Conservation (phyloP, 2,797 vertebrate genomes). For the Sebastolobus altivelis region DNA sequence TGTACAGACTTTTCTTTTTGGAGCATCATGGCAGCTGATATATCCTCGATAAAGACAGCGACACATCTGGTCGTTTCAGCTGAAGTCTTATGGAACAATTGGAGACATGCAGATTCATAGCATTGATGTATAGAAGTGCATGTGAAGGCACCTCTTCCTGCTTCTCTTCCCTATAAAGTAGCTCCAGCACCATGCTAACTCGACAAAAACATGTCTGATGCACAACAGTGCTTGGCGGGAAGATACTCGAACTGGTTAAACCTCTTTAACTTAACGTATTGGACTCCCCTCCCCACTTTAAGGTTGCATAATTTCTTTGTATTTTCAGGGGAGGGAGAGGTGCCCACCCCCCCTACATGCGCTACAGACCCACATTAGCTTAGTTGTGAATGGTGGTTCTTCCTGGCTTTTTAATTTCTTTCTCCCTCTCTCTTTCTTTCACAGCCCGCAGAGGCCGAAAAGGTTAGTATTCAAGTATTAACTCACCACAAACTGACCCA, state of each 20-base stretch:
- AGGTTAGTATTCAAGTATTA: constrained; percentile 72
- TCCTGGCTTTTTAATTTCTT: constrained; percentile 52
- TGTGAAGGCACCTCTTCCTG: constrained; percentile 30
- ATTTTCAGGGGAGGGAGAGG: constrained; percentile 62
- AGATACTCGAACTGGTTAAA: background rate
- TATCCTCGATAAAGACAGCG: constrained; percentile 32
- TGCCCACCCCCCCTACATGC: constrained; percentile 74
- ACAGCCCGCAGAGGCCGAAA: constrained; percentile 1
- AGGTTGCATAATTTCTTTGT: constrained; percentile 79
- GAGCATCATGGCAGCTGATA: constrained; percentile 69
- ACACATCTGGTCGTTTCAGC: constrained; percentile 35
- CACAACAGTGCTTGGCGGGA: background rate
- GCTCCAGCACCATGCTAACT: background rate
- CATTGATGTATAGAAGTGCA: constrained; percentile 30
- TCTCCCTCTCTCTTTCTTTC: constrained; percentile 38
- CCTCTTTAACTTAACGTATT: constrained; percentile 1
- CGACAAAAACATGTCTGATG: background rate
- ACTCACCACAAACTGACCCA: background rate
- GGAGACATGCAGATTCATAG: background rate
- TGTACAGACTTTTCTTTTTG: constrained; percentile 6
- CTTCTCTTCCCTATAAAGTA: background rate
- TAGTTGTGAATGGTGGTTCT: constrained; percentile 65
- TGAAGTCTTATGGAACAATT: background rate
- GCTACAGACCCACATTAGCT: constrained; percentile 77
- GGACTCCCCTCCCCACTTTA: constrained; percentile 43